phyloP scores from a whole-genome alignment of 2,113 vertebrate genomes.

The Hemibates koningsi region DNA sequence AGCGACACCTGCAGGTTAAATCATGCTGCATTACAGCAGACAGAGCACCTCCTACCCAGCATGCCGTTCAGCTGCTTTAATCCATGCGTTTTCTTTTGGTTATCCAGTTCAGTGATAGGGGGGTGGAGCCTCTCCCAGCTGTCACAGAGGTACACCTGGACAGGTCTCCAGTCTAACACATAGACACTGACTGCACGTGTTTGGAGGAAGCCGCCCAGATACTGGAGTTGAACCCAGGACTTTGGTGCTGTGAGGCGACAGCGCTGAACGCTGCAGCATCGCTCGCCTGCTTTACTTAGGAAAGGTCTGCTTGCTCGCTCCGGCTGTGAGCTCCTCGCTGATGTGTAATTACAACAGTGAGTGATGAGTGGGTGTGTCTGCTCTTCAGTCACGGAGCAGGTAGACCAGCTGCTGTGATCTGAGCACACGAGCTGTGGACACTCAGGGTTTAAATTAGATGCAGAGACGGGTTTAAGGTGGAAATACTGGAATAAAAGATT shows the following conservation, averaged over 20 bases:
- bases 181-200: not conserved
- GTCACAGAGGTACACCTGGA: not conserved
- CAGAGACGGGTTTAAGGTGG: too few relatives aligned
- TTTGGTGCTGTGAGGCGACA: not conserved
- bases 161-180: not conserved
- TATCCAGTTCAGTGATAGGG: not conserved
- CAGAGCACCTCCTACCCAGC: not conserved
- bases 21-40: not conserved
- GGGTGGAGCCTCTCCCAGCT: not conserved
- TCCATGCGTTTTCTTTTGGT: not conserved
- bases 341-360: too few relatives aligned
- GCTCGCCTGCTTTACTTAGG: not conserved
- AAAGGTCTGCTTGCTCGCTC: too few relatives aligned
- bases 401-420: too few relatives aligned
- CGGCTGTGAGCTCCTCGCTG: too few relatives aligned
- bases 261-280: not conserved
- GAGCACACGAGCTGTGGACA: too few relatives aligned
- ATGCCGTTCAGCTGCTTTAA: not conserved
- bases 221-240: not conserved
- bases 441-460: too few relatives aligned
- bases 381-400: too few relatives aligned
- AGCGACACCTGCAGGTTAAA: not conserved
- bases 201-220: not conserved
- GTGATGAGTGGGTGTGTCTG: too few relatives aligned
- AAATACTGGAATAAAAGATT: too few relatives aligned